Evolutionary conservation across 2,113 vertebrate species (phyloP), one percentile per base, ranked within the genome.

Genomic region (Stegastes partitus): DNA sequence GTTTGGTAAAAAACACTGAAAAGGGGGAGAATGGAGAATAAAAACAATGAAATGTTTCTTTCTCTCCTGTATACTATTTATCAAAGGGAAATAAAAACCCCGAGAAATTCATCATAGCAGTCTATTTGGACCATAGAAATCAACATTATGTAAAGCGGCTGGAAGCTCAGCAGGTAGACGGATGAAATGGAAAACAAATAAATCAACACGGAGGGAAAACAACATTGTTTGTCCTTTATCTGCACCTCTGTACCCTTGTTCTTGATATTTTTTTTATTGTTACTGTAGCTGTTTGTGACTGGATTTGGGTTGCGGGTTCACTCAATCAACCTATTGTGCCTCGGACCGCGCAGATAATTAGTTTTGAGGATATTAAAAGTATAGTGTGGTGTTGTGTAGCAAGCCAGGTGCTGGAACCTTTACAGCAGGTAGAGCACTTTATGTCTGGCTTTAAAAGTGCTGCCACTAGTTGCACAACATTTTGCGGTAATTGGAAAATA

Each of bases 71-170:
- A 55, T 68, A 68, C 42, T 45, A 89, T 89, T 42, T 69, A 85
- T 90, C 84, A 89, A 84, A 81, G 58, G 37, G 63, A 81, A 72
- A 87, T 64, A 90, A 92, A 89, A 89, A 39, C 54, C 66, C 0
- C 67, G 62, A 81, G 77, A 88, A 87, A 90, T 91, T 65, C 75
- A 91, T 90, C 77, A 83, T 51, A 79, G 83, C 73, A 16, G 79
- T 83, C 28, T 65, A 81, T 85, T 90, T 87, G 77, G 86, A 90
- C 70, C 68, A 26, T 74, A 82, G 56, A 90, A 90, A 91, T 92
- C 87, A 89, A 86, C 77, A 90, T 93, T 89, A 92, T 90, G 91
- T 86, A 90, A 92, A 93, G 86, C 49, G 77, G 44, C 58, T 66
- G 66, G 64, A 77, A 57, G 80, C 31, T 15, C 80, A 78, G 81